Evolutionary conservation across 2,888 invertebrate genomes (phyloP).

Genomic region (Plutella xylostella): DNA sequence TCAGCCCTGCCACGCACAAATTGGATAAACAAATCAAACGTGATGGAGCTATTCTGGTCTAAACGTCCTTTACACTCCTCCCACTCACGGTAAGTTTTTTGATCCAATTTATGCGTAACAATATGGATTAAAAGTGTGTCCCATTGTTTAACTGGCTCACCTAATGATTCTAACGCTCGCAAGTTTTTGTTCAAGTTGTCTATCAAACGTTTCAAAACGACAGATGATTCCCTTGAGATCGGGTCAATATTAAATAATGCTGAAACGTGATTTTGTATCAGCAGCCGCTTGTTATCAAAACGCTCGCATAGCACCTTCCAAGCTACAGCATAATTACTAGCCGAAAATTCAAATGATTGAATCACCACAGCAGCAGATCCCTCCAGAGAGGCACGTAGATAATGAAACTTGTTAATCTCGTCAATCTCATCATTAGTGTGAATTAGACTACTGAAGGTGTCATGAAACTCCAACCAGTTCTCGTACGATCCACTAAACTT

Average conservation of each 20-base stretch:
- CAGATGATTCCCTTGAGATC: neutral
- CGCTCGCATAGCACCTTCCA: conserved; percentile 13
- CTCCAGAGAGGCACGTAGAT: conserved; percentile 2
- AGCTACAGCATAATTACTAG: conserved; percentile 11
- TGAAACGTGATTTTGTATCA: conserved; percentile 14
- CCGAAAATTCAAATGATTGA: conserved; percentile 13
- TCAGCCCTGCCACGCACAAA: neutral
- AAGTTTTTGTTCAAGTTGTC: conserved; percentile 2
- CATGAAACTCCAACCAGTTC: conserved; percentile 3
- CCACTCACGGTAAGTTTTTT: conserved; percentile 9
- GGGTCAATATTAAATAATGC: conserved; percentile 15
- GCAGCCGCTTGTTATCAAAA: conserved; percentile 13
- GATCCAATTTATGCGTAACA: conserved; percentile 8
- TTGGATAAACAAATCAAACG: neutral
- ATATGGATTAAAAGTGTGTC: conserved; percentile 10
- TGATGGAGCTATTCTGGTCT: neutral
- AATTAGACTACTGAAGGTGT: conserved; percentile 1
- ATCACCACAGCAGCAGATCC: conserved; percentile 13
- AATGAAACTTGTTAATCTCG: conserved; percentile 5
- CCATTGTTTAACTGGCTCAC: neutral
- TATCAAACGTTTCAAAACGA: neutral
- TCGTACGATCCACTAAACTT: neutral
- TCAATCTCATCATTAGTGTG: neutral
- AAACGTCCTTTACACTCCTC: conserved; percentile 9
- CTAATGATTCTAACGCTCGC: neutral